Conservation (phyloP, 2,888 invertebrate species). For the Trissoscelio sp. region DNA sequence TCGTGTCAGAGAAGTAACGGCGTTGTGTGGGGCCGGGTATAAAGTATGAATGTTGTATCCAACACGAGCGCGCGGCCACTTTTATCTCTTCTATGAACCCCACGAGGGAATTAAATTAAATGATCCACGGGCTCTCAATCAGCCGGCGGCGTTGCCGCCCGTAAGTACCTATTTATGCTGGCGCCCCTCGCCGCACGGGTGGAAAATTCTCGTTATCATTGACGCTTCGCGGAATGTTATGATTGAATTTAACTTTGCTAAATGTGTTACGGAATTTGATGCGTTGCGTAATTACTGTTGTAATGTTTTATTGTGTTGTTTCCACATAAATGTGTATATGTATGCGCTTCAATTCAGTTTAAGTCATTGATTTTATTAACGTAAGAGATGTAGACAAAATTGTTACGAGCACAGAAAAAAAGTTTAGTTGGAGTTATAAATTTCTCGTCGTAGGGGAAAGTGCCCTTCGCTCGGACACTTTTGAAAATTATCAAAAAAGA, state of each 20-base stretch:
- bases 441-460: too few species aligned
- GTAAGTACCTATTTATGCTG: conserved; percentile 78
- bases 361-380: conserved; percentile 19
- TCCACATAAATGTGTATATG: not conserved
- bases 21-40: not conserved
- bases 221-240: conserved; percentile 51
- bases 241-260: conserved; percentile 54
- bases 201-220: conserved; percentile 58
- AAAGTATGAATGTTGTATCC: conserved; percentile 44
- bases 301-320: conserved; percentile 38
- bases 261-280: conserved; percentile 36
- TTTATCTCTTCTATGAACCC: conserved; percentile 82
- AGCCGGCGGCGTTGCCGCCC: conserved; percentile 73
- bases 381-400: not conserved
- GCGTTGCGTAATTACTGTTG: conserved; percentile 33
- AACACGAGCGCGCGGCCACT: conserved; percentile 74
- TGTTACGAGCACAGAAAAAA: too few species aligned
- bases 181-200: conserved; percentile 70
- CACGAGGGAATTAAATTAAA: conserved; percentile 83
- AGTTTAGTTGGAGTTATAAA: too few species aligned
- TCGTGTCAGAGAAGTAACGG: not conserved
- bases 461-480: too few species aligned
- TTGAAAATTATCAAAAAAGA: too few species aligned
- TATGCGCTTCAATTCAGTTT: not conserved
- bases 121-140: conserved; percentile 82